These are phyloP conservation scores for Ectemnius cavifrons DNA, from an alignment of 2,888 invertebrate genomes.

Conservation along the genomic window DNA sequence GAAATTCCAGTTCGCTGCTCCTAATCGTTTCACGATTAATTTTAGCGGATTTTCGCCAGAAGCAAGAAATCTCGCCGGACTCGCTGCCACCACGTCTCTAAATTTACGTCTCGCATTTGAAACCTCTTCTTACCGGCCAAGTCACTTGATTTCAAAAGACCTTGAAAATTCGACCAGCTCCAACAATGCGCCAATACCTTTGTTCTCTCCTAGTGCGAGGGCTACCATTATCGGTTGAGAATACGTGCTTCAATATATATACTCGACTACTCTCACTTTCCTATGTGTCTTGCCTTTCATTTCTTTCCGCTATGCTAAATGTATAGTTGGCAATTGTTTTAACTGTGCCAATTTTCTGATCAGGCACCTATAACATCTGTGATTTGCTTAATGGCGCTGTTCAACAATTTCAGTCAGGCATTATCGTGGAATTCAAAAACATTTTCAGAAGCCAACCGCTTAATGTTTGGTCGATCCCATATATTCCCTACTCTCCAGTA, in stretches of 20 bases:
- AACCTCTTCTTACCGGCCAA: neutral
- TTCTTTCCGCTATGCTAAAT: neutral
- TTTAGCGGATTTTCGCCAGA: slow-evolving; percentile 28
- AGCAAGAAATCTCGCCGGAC: neutral
- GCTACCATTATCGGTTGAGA: slow-evolving; percentile 29
- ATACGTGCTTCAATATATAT: slow-evolving; percentile 17
- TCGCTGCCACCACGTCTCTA: slow-evolving; percentile 3
- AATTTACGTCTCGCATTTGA: slow-evolving; percentile 35
- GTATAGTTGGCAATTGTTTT: neutral
- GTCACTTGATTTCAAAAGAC: slow-evolving; percentile 18
- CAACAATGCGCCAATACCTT: slow-evolving; percentile 46
- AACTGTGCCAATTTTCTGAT: neutral
- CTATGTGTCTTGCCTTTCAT: neutral
- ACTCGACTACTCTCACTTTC: neutral
- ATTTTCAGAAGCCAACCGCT: too few species aligned
- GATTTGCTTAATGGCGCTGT: neutral
- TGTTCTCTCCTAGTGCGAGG: slow-evolving; percentile 37
- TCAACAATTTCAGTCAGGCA: neutral
- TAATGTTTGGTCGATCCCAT: too few species aligned
- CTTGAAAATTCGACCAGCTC: slow-evolving; percentile 39
- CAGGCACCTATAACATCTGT: neutral
- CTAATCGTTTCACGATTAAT: slow-evolving; percentile 55
- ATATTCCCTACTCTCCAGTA: neutral
- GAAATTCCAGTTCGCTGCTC: slow-evolving; percentile 55
- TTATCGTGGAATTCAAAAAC: too few species aligned